A percentile compares a stretch with the other conserved stretches of the same genome.
phyloP scores from a whole-genome alignment of 2,113 vertebrate species.

The Circaetus cinerascens region DNA sequence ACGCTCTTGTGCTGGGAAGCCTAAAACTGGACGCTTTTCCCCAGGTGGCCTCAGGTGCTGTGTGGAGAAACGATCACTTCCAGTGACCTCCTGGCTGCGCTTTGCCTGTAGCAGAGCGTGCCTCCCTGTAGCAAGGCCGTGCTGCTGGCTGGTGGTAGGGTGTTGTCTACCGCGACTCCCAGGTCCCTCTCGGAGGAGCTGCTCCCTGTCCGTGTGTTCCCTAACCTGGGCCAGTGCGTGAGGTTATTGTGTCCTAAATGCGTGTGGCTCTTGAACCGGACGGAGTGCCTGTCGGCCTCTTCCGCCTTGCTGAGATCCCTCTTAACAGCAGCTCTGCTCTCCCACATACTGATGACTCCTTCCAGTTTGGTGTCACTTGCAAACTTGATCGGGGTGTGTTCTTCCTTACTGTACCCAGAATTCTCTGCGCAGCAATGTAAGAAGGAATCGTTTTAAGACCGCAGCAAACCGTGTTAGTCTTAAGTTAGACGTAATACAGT shows the following conservation, averaged over 20 bases:
- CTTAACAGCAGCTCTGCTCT: background rate
- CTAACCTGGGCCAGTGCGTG: background rate
- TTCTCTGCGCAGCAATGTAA: background rate
- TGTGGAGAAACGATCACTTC: background rate
- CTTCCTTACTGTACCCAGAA: background rate
- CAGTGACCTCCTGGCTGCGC: too few species aligned
- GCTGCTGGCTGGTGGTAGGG: background rate
- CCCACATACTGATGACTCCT: background rate
- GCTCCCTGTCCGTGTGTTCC: background rate
- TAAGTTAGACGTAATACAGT: background rate
- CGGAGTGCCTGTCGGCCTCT: background rate
- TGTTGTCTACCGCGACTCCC: background rate
- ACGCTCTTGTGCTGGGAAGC: too few species aligned
- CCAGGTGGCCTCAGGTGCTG: background rate
- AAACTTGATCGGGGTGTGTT: background rate
- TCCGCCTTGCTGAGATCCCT: background rate
- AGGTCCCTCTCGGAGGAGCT: background rate
- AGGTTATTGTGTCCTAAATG: background rate
- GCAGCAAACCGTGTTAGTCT: background rate
- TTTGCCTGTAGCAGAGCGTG: background rate
- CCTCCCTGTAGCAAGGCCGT: background rate
- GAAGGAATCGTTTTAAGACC: background rate
- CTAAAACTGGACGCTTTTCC: background rate
- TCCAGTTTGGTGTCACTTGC: background rate
- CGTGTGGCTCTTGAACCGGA: background rate